These are phyloP conservation scores for Tholera decimalis DNA, from an alignment of 2,888 invertebrate genomes.

Conservation along the genomic window DNA sequence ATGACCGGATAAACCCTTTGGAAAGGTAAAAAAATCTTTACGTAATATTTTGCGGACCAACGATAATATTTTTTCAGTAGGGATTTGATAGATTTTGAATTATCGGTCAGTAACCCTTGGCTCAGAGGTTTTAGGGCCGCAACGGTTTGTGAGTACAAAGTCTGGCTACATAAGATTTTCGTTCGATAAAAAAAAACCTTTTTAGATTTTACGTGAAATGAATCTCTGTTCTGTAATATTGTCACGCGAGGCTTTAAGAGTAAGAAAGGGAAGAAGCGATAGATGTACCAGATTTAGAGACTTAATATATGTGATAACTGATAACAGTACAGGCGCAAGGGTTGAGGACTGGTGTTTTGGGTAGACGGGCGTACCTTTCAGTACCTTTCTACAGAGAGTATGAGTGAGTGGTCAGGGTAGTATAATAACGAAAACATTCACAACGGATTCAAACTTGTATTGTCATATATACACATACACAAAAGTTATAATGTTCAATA, in stretches of 20 bases:
- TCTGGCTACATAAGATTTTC: slow-evolving; percentile 5
- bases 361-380: too few species aligned
- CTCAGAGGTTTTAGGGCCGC: background rate
- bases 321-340: too few species aligned
- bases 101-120: slow-evolving; percentile 36
- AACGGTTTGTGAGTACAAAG: slow-evolving; percentile 17
- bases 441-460: too few species aligned
- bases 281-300: too few species aligned
- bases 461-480: too few species aligned
- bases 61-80: slow-evolving; percentile 39
- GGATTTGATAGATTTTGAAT: slow-evolving; percentile 39
- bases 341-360: too few species aligned
- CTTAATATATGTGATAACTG: too few species aligned
- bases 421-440: too few species aligned
- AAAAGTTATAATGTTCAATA: too few species aligned
- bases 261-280: background rate
- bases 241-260: background rate
- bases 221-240: background rate
- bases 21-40: slow-evolving; percentile 25
- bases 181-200: slow-evolving; percentile 4
- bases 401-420: too few species aligned
- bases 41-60: slow-evolving; percentile 19
- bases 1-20: slow-evolving; percentile 30
- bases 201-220: background rate
- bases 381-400: too few species aligned